Evolutionary conservation across 2,797 vertebrate genomes (phyloP).

Genomic region (Poeciliopsis turneri): DNA sequence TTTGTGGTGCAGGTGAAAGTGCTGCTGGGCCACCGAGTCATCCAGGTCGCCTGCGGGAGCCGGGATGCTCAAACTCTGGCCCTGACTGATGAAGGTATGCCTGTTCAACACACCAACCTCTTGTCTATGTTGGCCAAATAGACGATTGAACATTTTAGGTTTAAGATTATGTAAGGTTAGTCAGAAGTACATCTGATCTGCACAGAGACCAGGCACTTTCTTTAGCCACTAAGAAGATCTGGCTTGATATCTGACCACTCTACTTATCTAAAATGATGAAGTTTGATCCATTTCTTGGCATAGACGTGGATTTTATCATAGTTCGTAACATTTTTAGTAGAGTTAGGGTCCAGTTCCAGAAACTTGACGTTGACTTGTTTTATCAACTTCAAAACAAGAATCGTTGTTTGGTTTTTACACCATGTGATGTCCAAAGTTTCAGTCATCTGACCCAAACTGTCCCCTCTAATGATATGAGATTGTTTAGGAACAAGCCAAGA

Average conservation of each 20-base stretch:
- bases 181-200: neutral
- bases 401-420: neutral
- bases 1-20: conserved; percentile 88
- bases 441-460: neutral
- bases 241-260: neutral
- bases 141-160: neutral
- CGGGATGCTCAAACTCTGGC: conserved; percentile 97
- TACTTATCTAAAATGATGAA: neutral
- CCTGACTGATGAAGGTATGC: conserved; percentile 94
- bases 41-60: conserved; percentile 98
- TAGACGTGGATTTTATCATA: neutral
- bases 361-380: neutral
- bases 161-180: neutral
- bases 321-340: neutral
- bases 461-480: neutral
- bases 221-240: neutral
- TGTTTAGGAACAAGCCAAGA: neutral
- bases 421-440: neutral
- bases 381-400: neutral
- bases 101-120: conserved; percentile 1
- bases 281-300: neutral
- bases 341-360: neutral
- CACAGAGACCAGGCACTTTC: neutral
- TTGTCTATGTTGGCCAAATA: neutral
- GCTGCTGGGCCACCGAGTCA: conserved; percentile 93